Evolutionary conservation across 2,797 vertebrate species (phyloP), one percentile per base, ranked within the genome.

Genomic region (Leuciscus waleckii): DNA sequence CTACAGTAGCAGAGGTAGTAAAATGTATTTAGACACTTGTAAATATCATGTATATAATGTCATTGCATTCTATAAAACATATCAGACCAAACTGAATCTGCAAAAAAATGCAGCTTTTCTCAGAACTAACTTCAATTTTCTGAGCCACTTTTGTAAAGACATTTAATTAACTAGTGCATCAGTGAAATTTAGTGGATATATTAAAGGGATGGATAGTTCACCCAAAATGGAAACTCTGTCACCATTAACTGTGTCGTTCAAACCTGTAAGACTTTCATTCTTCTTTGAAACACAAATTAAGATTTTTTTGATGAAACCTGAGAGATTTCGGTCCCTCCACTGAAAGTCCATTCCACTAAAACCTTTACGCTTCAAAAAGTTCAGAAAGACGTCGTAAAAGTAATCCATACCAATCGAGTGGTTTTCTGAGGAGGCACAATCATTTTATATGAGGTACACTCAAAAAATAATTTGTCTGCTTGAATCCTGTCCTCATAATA

Each of bases 391-490:
- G 23, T 68, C 8, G 1, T 37, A 37, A 68, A 68, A 37, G 7
- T 67, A 63, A 63, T 61, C 2, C 58, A 61, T 58, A 67, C 9
- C 29, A 35, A 35, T 67, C 0, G 26, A 68, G 17, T 21, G 8
- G 7, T 65, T 65, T 61, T 67, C 63, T 68, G 32, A 37, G 19
- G 8, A 16, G 8, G 1, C 17, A 9, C 17, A 9, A 32, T 35
- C 7, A 5, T 19, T 9, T 67, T 21, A 21, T 19, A 67, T 32
- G 9, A 67, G 17, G 17, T 74, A 54, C 82, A 58, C 13, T 39
- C 39, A 39, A 26, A 75, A 21, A 76, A 49, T 51, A 56, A 68
- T 56, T 56, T n/a, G 21, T 76, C 16, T 19, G 35, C 71, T 83
- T 17, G 6, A 19, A 17, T 61, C 10, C 17, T 0, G 5, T 56